Evolutionary conservation across 1,140 invertebrate species (phyloP).

Genomic region (Lasaia peninsularis): DNA sequence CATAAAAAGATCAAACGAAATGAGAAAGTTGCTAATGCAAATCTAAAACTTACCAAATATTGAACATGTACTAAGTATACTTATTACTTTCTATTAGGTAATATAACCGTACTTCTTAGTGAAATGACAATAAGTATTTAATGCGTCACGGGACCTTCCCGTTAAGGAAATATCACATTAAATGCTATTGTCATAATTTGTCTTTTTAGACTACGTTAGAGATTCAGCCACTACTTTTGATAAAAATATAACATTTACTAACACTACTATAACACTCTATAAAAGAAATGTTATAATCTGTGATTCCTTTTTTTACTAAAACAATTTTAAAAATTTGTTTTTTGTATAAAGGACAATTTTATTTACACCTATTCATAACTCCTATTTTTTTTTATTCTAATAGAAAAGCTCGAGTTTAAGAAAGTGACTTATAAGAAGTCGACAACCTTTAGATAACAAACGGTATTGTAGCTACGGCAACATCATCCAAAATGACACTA

Average conservation of each 20-base stretch:
- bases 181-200: background rate
- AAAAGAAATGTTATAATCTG: background rate
- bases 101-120: conserved; percentile 14
- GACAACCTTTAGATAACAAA: conserved; percentile 52
- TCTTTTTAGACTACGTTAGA: background rate
- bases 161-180: background rate
- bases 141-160: no score
- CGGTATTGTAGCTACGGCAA: conserved; percentile 20
- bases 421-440: conserved; percentile 66
- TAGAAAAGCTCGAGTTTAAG: conserved; percentile 69
- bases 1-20: background rate
- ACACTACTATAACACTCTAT: background rate
- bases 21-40: conserved; percentile 8
- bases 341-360: conserved; percentile 32
- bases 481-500: background rate
- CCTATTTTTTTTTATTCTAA: conserved; percentile 43
- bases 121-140: conserved; percentile 17
- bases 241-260: background rate
- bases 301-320: no score
- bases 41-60: conserved; percentile 14
- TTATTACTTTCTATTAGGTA: conserved; percentile 14
- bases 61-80: conserved; percentile 6
- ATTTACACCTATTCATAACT: conserved; percentile 7
- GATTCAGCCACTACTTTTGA: background rate
- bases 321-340: conserved; percentile 20